Base-by-base conservation (phyloP, 2,888 invertebrate species). In the Dichetophora obliterata region DNA sequence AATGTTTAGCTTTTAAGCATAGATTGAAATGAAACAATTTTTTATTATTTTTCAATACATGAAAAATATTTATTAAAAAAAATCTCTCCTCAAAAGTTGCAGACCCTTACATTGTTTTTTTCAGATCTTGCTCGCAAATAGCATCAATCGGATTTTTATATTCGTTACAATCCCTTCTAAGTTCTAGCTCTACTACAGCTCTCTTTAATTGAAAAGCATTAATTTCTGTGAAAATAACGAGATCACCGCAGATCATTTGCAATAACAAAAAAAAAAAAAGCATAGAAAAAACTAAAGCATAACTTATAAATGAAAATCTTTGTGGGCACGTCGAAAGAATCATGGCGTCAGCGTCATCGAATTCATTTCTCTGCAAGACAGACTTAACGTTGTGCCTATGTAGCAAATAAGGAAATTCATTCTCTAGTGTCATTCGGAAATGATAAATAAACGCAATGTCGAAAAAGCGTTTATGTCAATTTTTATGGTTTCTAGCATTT, bases 301-400 rank as follows among this genome's bases (percentile, higher is more conserved):
- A 16, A 14, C 50, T 68, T 68, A 68, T 68, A 68, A 68, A 68
- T 68, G 68, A 16, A 68, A 50, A 22, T 16, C 50, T 68, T 68
- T 68, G 68, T 68, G 50, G 27, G 48, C 24, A 24, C 24, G 11
- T 5, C 8, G 54, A 19, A 22, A 54, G 24, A 19, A 59, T 24
- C 59, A 14, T 43, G 57, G 19, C 65, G 43, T 22, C 37, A 22
- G 16, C 34, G n/a, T 16, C 63, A 65, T 37, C 19, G 19, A 19
- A 16, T 9, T 37, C 43, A 37, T 37, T 22, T 43, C 24, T 59
- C 24, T 24, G 4, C 1, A 43, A 43, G 11, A 11, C 43, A 43
- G 11, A 11, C 43, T 11, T 43, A 43, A 43, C 43, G 11, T 43
- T 43, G 43, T 43, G 4, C 43, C 43, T 11, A 43, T 43, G 43